Evolutionary conservation across 1,140 invertebrate species (phyloP).

Genomic region (Ladona fulva): DNA sequence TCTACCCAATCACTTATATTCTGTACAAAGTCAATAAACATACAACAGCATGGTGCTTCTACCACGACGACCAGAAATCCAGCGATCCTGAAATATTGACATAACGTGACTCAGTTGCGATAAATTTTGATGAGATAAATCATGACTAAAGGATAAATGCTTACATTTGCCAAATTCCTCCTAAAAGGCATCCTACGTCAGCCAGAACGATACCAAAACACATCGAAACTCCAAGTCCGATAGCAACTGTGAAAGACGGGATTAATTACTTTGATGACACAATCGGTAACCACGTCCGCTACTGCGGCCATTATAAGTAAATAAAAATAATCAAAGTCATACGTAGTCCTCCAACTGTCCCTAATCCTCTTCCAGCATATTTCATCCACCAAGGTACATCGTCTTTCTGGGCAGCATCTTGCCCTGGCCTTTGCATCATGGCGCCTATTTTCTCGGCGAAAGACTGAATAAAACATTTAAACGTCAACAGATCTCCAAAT

Average conservation of each 20-base stretch:
- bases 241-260: slow-evolving; percentile 60
- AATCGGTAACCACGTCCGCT: too few species aligned
- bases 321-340: slow-evolving; percentile 32
- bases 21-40: slow-evolving; percentile 88
- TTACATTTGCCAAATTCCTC: slow-evolving; percentile 81
- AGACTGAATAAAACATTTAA: slow-evolving; percentile 37
- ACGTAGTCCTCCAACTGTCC: slow-evolving; percentile 75
- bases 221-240: slow-evolving; percentile 75
- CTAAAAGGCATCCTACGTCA: slow-evolving; percentile 58
- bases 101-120: not conserved
- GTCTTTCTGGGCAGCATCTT: slow-evolving; percentile 61
- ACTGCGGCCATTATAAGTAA: not conserved
- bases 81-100: slow-evolving; percentile 45
- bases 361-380: slow-evolving; percentile 70
- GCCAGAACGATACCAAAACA: slow-evolving; percentile 58
- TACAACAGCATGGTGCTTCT: slow-evolving; percentile 90
- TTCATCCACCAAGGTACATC: slow-evolving; percentile 83
- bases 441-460: slow-evolving; percentile 64
- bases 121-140: not conserved
- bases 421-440: slow-evolving; percentile 64
- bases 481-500: too few species aligned
- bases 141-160: slow-evolving; percentile 24
- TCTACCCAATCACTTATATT: slow-evolving; percentile 71
- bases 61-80: slow-evolving; percentile 77
- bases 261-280: not conserved